Conservation (phyloP, 2,113 vertebrate genomes). For the Melospiza georgiana region DNA sequence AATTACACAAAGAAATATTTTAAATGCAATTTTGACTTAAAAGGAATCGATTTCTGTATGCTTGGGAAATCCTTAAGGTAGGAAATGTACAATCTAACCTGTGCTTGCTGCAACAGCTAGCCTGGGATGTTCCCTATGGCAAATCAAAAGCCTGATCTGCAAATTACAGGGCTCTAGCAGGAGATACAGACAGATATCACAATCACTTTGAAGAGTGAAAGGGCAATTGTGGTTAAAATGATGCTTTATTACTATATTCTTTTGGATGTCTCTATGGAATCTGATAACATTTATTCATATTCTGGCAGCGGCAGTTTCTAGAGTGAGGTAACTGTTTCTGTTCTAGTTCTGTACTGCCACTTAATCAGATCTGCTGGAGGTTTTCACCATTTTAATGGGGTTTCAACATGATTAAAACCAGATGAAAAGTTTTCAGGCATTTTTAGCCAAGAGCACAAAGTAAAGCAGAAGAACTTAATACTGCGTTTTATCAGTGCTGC, state of each 20-base stretch:
- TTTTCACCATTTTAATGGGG: background rate
- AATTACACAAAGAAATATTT: background rate
- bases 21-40: background rate
- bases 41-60: background rate
- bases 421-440: background rate
- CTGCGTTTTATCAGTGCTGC: background rate
- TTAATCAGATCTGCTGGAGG: background rate
- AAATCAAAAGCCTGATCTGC: background rate
- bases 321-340: background rate
- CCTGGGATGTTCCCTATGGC: background rate
- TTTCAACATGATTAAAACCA: background rate
- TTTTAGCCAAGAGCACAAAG: background rate
- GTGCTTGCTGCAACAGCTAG: background rate
- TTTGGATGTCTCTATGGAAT: background rate
- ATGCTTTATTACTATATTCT: background rate
- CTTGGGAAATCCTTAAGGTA: background rate
- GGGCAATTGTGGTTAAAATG: conserved; percentile 35
- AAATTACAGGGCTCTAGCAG: conserved; percentile 23
- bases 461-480: background rate
- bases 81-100: background rate
- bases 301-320: background rate
- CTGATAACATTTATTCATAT: conserved; percentile 3
- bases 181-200: background rate
- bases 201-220: background rate
- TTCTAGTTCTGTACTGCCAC: background rate